Evolutionary conservation across 2,113 vertebrate genomes (phyloP).

Genomic region (Chloropsis hardwickii): DNA sequence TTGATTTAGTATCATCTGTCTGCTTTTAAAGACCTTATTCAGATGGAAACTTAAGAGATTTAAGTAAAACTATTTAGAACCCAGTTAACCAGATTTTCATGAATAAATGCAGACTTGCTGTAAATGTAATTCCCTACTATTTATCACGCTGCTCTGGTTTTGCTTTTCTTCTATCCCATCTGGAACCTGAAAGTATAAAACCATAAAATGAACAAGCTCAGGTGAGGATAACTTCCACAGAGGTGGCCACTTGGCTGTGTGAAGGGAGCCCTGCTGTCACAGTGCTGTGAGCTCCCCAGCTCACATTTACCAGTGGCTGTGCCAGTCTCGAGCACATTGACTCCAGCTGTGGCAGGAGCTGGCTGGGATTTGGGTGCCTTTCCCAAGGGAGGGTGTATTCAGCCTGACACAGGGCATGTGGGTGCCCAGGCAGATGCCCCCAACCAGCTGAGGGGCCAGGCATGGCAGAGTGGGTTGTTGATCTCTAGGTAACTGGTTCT

Average conservation of each 20-base stretch:
- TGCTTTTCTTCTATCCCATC: not conserved
- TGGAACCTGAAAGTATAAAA: not conserved
- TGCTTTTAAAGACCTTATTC: not conserved
- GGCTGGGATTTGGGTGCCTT: not conserved
- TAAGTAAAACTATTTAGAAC: not conserved
- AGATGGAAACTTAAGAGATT: not conserved
- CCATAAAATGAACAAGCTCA: not conserved
- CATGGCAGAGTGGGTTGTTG: not conserved
- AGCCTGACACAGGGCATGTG: fast-evolving
- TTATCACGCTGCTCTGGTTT: not conserved
- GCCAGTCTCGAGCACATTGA: fast-evolving
- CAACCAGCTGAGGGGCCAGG: not conserved
- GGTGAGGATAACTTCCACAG: not conserved
- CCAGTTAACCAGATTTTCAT: not conserved
- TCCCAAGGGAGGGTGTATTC: not conserved
- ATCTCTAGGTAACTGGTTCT: not conserved
- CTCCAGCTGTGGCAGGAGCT: not conserved
- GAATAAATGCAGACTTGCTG: not conserved
- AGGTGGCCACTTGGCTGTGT: fast-evolving
- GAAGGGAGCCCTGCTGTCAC: not conserved
- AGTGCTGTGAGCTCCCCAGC: fast-evolving
- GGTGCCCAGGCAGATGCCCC: not conserved
- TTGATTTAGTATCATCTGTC: not conserved
- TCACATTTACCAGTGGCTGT: not conserved
- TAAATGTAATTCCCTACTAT: not conserved